Base-by-base conservation (phyloP, 2,113 vertebrate genomes). In the Melanocharis versteri region DNA sequence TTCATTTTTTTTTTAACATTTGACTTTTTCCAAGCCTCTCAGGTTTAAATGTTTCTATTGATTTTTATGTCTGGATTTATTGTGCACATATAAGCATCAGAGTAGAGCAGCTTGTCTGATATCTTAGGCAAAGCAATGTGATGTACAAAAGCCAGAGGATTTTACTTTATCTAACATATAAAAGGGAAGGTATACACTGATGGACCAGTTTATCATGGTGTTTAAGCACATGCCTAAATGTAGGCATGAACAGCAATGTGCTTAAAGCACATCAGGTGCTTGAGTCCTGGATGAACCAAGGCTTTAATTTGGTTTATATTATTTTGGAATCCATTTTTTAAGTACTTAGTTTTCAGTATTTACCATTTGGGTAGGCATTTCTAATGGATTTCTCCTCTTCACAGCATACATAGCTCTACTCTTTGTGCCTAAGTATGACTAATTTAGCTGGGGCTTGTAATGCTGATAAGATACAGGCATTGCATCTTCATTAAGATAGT, bases 31-130 rank as follows among this genome's bases (percentile, higher is more conserved):
- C 91, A 95, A 89, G 96, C 56, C 92, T 96, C 88, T 82, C 65
- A 92, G 68, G 87, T 97, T 98, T 97, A 97, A 97, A 95, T 96
- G 86, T 96, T 97, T 93, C 73, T 97, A 97, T 98, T 98, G 97
- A 98, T 98, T 98, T 98, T 97, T 95, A 87, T 92, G 95, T 97
- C 97, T 95, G 92, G 84, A 96, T 97, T 97, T 97, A 96, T 92
- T 93, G 94, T 81, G 92, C 93, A 83, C 78, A 78, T 85, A 85
- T 81, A 96, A 97, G 81, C 75, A 93, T 88, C 94, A 96, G 78
- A 96, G 60, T 90, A 93, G 82, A 85, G 86, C 62, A 95, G 80
- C 35, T 70, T 61, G 9, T 96, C 78, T 93, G 60, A 92, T 98
- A 96, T 92, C 91, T 93, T 96, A 96, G 95, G 89, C 79, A 96